phyloP scores from a whole-genome alignment of 2,113 vertebrate species.

The Suricata suricatta region DNA sequence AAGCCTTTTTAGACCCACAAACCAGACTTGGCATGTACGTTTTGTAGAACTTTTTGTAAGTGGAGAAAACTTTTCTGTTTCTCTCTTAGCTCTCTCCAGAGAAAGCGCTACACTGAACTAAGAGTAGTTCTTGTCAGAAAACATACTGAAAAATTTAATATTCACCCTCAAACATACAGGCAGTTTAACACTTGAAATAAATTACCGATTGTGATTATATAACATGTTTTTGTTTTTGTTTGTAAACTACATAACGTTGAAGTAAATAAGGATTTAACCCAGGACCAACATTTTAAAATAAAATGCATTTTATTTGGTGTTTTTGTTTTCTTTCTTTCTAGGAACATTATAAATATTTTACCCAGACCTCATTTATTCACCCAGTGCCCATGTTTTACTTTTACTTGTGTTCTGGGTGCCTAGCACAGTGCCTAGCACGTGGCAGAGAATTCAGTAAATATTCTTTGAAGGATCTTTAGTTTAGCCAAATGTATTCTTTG shows the following conservation, averaged over 20 bases:
- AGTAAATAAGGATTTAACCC: conserved; percentile 34
- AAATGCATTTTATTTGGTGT: conserved; percentile 14
- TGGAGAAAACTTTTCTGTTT: neutral
- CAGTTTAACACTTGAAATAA: conserved; percentile 20
- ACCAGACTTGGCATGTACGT: neutral
- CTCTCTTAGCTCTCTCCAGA: conserved; percentile 7
- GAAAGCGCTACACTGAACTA: neutral
- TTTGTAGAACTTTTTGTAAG: conserved; percentile 24
- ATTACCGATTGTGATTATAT: neutral
- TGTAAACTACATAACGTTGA: neutral
- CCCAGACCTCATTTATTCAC: neutral
- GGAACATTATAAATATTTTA: conserved; percentile 23
- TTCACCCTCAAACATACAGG: neutral
- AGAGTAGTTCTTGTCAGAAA: conserved; percentile 30
- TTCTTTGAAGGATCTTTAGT: conserved; percentile 35
- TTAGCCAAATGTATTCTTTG: neutral
- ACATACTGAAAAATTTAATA: neutral
- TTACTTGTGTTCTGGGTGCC: neutral
- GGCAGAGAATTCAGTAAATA: conserved; percentile 1
- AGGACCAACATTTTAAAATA: conserved; percentile 11
- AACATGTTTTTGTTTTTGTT: neutral
- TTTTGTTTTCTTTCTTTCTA: neutral
- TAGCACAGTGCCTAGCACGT: neutral
- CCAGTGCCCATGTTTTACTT: neutral
- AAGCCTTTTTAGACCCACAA: conserved; percentile 33